These are phyloP conservation scores for Ammodytes marinus DNA, from an alignment of 2,113 vertebrate genomes.

Conservation along the genomic window DNA sequence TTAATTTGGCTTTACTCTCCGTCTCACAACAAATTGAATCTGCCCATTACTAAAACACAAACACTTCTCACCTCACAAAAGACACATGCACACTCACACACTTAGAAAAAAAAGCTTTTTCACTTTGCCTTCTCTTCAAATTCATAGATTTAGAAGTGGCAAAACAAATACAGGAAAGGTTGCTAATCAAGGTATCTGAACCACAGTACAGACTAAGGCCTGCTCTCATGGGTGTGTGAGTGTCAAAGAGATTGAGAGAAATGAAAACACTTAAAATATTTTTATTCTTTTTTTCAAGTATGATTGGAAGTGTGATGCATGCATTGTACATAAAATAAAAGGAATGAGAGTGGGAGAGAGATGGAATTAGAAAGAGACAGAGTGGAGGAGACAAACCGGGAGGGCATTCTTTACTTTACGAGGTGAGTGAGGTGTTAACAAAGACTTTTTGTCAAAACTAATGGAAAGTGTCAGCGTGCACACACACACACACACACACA, in stretches of 20 bases:
- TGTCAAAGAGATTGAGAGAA: neutral
- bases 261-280: neutral
- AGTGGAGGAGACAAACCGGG: neutral
- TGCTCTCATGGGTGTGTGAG: slow-evolving; percentile 37
- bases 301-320: neutral
- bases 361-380: neutral
- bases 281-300: too few relatives aligned
- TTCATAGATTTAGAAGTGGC: slow-evolving; percentile 56
- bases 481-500: too few relatives aligned
- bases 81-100: slow-evolving; percentile 3
- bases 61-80: slow-evolving; percentile 5
- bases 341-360: neutral
- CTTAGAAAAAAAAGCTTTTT: neutral
- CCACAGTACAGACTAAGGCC: slow-evolving; percentile 45
- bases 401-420: slow-evolving; percentile 24
- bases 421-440: slow-evolving; percentile 28
- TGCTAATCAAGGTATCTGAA: slow-evolving; percentile 56
- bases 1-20: slow-evolving; percentile 15
- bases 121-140: slow-evolving; percentile 15
- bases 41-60: neutral
- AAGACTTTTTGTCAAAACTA: slow-evolving; percentile 51
- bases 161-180: slow-evolving; percentile 36
- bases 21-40: slow-evolving; percentile 32
- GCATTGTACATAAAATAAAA: neutral
- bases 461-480: slow-evolving; percentile 49